These are phyloP conservation scores for Romanogobio albipinnatus DNA, from an alignment of 2,113 vertebrate species.

Conservation along the genomic window DNA sequence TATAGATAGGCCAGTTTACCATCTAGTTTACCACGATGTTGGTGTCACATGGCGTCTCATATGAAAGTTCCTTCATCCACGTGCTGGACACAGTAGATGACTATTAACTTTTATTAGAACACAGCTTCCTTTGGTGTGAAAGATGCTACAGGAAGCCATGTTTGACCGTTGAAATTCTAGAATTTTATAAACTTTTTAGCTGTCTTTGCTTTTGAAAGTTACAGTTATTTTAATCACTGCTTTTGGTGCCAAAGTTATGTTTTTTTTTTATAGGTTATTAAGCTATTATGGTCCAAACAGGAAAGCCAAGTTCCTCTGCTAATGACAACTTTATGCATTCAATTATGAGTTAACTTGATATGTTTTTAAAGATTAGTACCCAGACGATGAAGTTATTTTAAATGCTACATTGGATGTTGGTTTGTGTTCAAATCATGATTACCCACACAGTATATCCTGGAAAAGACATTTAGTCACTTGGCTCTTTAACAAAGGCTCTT, in stretches of 20 bases:
- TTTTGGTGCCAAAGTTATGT: background rate
- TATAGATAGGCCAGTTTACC: conserved; percentile 72
- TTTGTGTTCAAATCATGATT: conserved; percentile 24
- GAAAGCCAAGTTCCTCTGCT: conserved; percentile 13
- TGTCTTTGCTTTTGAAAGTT: background rate
- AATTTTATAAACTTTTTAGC: background rate
- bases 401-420: background rate
- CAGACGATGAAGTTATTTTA: conserved; percentile 18
- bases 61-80: conserved; percentile 72
- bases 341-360: background rate
- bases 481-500: conserved; percentile 34
- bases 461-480: conserved; percentile 28
- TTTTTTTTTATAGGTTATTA: background rate
- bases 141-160: background rate
- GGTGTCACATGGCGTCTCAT: conserved; percentile 59
- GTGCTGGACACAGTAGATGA: conserved; percentile 65
- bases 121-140: background rate
- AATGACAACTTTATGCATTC: background rate
- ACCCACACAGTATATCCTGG: conserved; percentile 26
- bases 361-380: conserved; percentile 19
- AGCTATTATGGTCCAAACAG: conserved; percentile 9
- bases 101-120: conserved; percentile 64
- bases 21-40: conserved; percentile 75
- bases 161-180: background rate
- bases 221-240: background rate